phyloP scores from a whole-genome alignment of 2,113 vertebrate species.

The Acinonyx jubatus region DNA sequence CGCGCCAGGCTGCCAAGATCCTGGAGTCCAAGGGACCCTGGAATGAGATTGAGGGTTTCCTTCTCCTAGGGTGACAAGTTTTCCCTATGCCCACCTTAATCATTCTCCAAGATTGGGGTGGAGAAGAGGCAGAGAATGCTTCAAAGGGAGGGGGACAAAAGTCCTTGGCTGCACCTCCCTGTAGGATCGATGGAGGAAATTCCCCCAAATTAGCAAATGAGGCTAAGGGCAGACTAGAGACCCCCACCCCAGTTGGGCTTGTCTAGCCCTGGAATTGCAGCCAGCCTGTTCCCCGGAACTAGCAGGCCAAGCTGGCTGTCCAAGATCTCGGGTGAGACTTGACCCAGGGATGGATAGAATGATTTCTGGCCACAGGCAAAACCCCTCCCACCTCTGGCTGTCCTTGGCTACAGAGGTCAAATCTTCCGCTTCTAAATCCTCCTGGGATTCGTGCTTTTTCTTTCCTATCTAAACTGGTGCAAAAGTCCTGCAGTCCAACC shows the following conservation, averaged over 20 bases:
- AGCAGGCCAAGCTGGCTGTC: background rate
- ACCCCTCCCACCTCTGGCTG: too few species aligned
- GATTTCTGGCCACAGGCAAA: background rate
- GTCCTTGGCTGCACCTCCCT: background rate
- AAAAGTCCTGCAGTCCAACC: background rate
- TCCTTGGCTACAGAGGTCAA: too few species aligned
- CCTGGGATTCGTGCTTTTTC: background rate
- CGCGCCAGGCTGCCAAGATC: rapidly evolving
- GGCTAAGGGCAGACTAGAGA: background rate
- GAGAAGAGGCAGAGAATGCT: background rate
- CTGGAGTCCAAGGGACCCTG: background rate
- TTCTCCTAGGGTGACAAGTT: background rate
- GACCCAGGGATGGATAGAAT: background rate
- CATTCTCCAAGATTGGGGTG: background rate
- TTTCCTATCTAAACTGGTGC: background rate
- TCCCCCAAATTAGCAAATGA: background rate
- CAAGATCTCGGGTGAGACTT: background rate
- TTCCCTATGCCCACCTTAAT: background rate
- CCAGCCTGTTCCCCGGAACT: background rate
- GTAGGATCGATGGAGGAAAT: background rate
- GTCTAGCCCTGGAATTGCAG: background rate
- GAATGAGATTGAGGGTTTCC: background rate
- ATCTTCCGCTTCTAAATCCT: background rate
- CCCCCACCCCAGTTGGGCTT: too few species aligned
- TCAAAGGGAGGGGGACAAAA: background rate